Base-by-base conservation (phyloP, 2,113 vertebrate genomes). In the Pholis gunnellus region DNA sequence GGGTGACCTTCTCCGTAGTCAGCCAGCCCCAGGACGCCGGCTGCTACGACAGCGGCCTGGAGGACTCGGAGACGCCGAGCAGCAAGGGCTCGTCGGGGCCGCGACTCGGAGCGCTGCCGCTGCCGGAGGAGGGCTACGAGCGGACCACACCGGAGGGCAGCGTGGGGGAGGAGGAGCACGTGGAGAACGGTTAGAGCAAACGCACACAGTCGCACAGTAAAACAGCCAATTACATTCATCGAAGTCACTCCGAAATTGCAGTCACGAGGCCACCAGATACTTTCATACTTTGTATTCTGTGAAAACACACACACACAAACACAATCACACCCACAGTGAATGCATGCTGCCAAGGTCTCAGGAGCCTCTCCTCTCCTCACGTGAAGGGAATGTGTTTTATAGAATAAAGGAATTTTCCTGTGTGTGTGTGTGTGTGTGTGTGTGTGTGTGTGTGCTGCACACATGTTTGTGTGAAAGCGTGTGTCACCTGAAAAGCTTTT, bases 151-250 rank as follows among this genome's bases (percentile, higher is more conserved):
- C 98, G 0, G 98, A 99, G 31, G 98, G 98, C 87, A 99, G 98
- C 81, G 99, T 99, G 60, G 98, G 98, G 57, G 98, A 99, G 89
- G 97, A 98, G 95, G 98, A 99, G 91, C 97, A 99, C 83, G 97
- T 97, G 1, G 97, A 99, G 93, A 98, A 98, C 0, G 98, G 98
- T 98, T 94, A 75, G 95, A 69, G 66, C 59, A 63, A 40, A 67
- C 72, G 72, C 75, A 81, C 56, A 76, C 27, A 54, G 42, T 11
- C 42, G 44, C 44, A 9, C 52, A 46, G 44, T 14, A 17, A 56
- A 22, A 52, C 50, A n/a, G 20, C 48, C 48, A 20, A 52, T 6
- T 20, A 3, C 20, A n/a, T 22, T 52, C 50, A 52, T 46, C 44
- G 5, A 46, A 46, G 14, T 46, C 44, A 17, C 14, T 46, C 44